Base-by-base conservation (phyloP, 1,140 invertebrate species). In the Eulimnadia texana region DNA sequence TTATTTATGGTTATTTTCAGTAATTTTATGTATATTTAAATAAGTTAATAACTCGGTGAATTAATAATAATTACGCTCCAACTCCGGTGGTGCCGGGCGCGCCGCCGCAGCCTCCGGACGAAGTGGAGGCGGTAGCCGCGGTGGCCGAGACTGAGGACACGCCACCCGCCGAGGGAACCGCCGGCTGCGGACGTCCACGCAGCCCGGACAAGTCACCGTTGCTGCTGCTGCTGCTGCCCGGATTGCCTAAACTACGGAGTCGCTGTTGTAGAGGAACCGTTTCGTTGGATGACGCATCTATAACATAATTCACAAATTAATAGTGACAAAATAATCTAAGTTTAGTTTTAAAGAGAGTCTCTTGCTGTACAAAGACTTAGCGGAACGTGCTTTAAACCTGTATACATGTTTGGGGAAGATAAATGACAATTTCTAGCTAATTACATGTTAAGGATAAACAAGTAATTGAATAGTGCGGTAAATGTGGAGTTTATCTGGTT, bases 271-370 rank as follows among this genome's bases (percentile, higher is more conserved):
- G 77, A 70, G 92, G 88, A 66, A 90, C 89, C 50, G 89, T 89
- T 79, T 93, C 90, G 76, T 90, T 91, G 66, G 88, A 90, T 49
- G 88, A 91, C 64, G 88, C 88, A 86, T 92, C 90, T 93, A 78
- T 9, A 79, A 81, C 62, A 67, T 63, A 58, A 65, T 64, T 60
- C 54, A 50, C 50, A 50, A 56, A 62, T 19, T 19, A 58, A 10
- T 20, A 60, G 28, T n/a, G n/a, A n/a, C n/a, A n/a, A n/a, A n/a
- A n/a, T n/a, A n/a, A n/a, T n/a, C n/a, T n/a, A n/a, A n/a, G n/a
- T n/a, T n/a, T n/a, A n/a, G n/a, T n/a, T n/a, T n/a, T n/a, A n/a
- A n/a, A n/a, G n/a, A n/a, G n/a, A n/a, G n/a, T n/a, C n/a, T n/a
- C n/a, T n/a, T n/a, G n/a, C n/a, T n/a, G n/a, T n/a, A n/a, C n/a